Evolutionary conservation across 2,888 invertebrate genomes (phyloP).

Genomic region (Meteorus cinctellus): DNA sequence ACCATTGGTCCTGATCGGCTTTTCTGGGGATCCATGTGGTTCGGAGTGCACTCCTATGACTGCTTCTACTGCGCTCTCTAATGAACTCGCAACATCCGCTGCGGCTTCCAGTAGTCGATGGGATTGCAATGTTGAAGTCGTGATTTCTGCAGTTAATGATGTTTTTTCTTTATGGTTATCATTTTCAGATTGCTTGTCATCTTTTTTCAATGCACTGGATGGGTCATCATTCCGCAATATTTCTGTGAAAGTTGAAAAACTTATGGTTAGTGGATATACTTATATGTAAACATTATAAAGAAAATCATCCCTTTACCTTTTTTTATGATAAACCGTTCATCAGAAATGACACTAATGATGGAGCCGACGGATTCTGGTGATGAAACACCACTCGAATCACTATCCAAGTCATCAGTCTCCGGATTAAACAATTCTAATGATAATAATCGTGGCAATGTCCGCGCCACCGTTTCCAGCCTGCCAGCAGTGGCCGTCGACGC

Average conservation of each 20-base stretch:
- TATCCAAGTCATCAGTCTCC: conserved; percentile 92
- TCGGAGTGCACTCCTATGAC: conserved; percentile 32
- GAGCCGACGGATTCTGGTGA: conserved; percentile 92
- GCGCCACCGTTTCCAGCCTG: conserved; percentile 73
- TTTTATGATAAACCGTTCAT: conserved; percentile 74
- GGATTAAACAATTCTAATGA: conserved; percentile 91
- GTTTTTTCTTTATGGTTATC: not conserved
- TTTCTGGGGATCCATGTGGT: not conserved
- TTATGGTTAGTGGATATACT: not conserved
- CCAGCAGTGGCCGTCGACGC: conserved; percentile 74
- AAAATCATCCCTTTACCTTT: conserved; percentile 44
- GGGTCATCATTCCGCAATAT: not conserved
- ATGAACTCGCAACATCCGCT: conserved; percentile 79
- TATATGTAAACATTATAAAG: not conserved
- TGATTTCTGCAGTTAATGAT: conserved; percentile 5
- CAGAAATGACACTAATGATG: conserved; percentile 85
- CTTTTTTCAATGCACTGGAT: not conserved
- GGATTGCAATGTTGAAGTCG: conserved; percentile 62
- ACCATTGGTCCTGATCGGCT: not conserved
- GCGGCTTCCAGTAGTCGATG: conserved; percentile 79
- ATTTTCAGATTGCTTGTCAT: not conserved
- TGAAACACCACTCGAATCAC: conserved; percentile 90
- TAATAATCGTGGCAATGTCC: conserved; percentile 83
- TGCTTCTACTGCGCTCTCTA: conserved; percentile 73
- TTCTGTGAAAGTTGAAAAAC: not conserved